Evolutionary conservation across 2,113 vertebrate species (phyloP).

Genomic region (Synodontis membranacea): DNA sequence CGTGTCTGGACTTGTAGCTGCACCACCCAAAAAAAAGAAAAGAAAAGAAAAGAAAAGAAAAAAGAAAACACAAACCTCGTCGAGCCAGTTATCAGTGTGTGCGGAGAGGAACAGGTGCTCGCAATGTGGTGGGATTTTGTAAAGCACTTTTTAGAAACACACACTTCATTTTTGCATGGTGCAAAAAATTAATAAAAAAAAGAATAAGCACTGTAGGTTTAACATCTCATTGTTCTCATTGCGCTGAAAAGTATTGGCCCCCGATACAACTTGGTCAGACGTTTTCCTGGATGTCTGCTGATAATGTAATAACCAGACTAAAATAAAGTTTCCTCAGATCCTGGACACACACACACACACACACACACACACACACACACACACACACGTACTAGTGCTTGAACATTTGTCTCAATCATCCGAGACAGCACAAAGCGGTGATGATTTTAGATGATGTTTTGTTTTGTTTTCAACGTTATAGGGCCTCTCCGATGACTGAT

Average conservation of each 20-base stretch:
- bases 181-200: not conserved
- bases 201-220: not conserved
- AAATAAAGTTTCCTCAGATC: conserved; percentile 6
- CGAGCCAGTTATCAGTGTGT: conserved; percentile 7
- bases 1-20: conserved; percentile 64
- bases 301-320: not conserved
- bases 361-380: not conserved
- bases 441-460: not conserved
- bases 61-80: conserved; percentile 3
- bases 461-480: not conserved
- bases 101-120: conserved; percentile 1
- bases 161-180: not conserved
- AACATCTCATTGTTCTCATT: not conserved
- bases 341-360: not conserved
- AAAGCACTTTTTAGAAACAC: not conserved
- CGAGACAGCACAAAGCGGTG: not conserved
- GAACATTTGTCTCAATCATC: not conserved
- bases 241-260: not conserved
- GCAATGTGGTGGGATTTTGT: not conserved
- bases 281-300: not conserved
- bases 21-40: not conserved
- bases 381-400: no score
- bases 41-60: no score
- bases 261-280: not conserved
- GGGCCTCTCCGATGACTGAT: not conserved